Conservation (phyloP, 2,888 invertebrate genomes). For the Candidula unifasciata region DNA sequence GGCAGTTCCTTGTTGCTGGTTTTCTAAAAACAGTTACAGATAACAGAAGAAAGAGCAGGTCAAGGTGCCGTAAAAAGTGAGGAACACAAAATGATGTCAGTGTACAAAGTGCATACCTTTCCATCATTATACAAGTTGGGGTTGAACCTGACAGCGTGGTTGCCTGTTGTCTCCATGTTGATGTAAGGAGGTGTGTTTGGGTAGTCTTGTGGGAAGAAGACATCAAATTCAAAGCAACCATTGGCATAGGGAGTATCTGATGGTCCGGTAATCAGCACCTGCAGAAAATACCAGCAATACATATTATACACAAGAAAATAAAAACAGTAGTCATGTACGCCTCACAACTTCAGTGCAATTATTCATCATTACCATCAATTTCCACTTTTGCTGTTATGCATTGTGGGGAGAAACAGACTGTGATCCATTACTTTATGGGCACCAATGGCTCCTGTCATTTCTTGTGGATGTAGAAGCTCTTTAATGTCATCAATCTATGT, state of each 20-base stretch:
- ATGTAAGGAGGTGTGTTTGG: slow-evolving; percentile 78
- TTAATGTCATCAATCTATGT: too few species aligned
- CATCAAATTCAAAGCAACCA: slow-evolving; percentile 79
- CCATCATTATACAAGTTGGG: slow-evolving; percentile 84
- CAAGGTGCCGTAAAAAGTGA: too few species aligned
- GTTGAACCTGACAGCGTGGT: slow-evolving; percentile 78
- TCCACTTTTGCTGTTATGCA: too few species aligned
- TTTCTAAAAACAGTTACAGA: too few species aligned
- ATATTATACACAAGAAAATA: background rate
- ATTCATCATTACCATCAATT: background rate
- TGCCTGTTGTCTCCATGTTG: slow-evolving; percentile 78
- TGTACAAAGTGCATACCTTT: slow-evolving; percentile 82
- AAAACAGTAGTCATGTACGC: background rate
- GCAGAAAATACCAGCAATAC: slow-evolving; percentile 49
- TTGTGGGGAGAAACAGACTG: too few species aligned
- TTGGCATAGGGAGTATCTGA: slow-evolving; percentile 84
- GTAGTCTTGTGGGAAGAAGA: slow-evolving; percentile 78
- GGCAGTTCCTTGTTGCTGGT: too few species aligned
- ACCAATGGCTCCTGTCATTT: too few species aligned
- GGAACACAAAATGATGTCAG: background rate
- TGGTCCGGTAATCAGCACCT: slow-evolving; percentile 89
- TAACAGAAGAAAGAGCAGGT: too few species aligned
- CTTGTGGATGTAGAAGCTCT: too few species aligned
- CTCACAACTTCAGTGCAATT: background rate
- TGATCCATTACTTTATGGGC: too few species aligned